Conservation (phyloP, 2,113 vertebrate genomes). For the Lophotis ruficrista region DNA sequence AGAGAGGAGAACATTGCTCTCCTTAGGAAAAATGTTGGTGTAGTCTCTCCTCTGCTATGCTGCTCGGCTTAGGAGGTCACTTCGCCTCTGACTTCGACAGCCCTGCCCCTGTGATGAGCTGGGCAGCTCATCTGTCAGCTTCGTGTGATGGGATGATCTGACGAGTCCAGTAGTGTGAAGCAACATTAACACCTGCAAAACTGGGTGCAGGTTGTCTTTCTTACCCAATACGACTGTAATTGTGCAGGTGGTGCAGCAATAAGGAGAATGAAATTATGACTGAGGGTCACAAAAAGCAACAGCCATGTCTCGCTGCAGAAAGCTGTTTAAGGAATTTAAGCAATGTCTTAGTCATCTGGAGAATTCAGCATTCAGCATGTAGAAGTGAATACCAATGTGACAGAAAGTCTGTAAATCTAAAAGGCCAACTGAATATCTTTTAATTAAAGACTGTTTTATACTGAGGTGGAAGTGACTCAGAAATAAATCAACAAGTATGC, state of each 20-base stretch:
- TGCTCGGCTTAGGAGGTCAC: not conserved
- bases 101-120: not conserved
- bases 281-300: not conserved
- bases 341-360: not conserved
- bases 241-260: not conserved
- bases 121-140: not conserved
- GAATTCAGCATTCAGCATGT: not conserved
- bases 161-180: fast-evolving
- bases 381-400: not conserved
- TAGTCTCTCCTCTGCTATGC: not conserved
- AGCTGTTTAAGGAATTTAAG: not conserved
- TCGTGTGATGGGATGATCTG: not conserved
- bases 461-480: not conserved
- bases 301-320: not conserved
- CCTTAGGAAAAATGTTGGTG: fast-evolving
- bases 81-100: not conserved
- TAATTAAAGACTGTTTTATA: not conserved
- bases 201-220: not conserved
- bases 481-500: not conserved
- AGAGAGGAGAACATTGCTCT: not conserved
- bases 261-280: not conserved
- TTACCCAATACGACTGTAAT: not conserved
- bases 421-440: not conserved
- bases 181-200: not conserved
- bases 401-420: not conserved